Base-by-base conservation (phyloP, 2,888 invertebrate species). In the Hirtodrosophila alboralis region DNA sequence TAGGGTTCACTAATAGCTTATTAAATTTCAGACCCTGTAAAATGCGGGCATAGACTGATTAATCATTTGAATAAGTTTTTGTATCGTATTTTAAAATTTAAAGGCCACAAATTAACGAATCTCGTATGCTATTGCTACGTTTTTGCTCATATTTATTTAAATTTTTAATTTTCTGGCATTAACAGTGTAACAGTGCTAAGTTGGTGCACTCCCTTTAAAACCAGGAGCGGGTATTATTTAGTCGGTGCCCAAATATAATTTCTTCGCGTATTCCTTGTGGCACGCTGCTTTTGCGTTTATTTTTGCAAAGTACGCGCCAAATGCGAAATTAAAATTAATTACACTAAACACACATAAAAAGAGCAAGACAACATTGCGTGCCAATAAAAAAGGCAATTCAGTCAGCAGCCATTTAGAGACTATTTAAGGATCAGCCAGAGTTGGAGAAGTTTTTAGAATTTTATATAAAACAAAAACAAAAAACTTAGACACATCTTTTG, bases 271-370 rank as follows among this genome's bases (percentile, higher is more conserved):
- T 57, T 56, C 28, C 38, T 71, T 54, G 31, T 26, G 21, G 28
- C 33, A 14, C 2, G 13, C 23, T 69, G 54, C 16, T 23, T n/a
- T 51, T 60, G 45, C 30, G 44, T 53, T 73, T 62, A 60, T 77
- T 72, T 77, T 63, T 34, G 37, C 63, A 68, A 58, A 71, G 58
- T 67, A 60, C 45, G 58, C 62, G 57, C 18, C 27, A 63, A 83
- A 75, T 83, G 67, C 51, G 47, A 44, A 63, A 48, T 59, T 30
- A 62, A 84, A 84, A 75, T 75, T 75, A 83, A 78, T 83, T 83
- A 75, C 62, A 63, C 61, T 51, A 28, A 54, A 44, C 60, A 58
- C 10, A 58, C 31, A 48, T 27, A 48, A 21, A 30, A 21, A 12
- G 16, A 41, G n/a, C 13, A 14, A 40, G 34, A 59, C 34, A 75